Base-by-base conservation (phyloP, 2,888 invertebrate genomes). In the Nephrotoma flavescens region DNA sequence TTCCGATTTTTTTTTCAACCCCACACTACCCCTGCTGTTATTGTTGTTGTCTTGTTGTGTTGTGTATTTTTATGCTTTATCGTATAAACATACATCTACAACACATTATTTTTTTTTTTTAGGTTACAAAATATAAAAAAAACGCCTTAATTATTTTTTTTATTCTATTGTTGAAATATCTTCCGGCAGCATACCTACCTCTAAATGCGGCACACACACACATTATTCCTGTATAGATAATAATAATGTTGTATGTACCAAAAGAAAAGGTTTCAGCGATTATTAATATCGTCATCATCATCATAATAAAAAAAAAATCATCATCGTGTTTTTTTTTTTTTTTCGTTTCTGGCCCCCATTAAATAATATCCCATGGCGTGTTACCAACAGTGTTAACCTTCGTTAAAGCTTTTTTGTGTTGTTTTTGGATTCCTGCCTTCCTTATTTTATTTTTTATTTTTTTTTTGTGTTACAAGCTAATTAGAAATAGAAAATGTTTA, bases 341-440 rank as follows among this genome's bases (percentile, higher is more conserved):
- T 19, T 71, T 71, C 15, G 31, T 31, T 47, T 83, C n/a, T 15
- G 84, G n/a, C 84, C 84, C 84, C 84, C 84, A 84, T 84, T 84
- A 84, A 42, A 84, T 84, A 84, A 84, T 84, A 84, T 84, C 84
- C 84, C 84, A 84, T 84, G 84, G 84, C 42, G 84, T 42, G 84
- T 15, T 84, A 41, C 84, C 84, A 84, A 84, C 84, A 42, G 84
- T 42, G 84, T 84, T 42, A 84, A 84, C 84, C 84, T 84, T 84
- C 84, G 84, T 84, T 84, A 84, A 84, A 84, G 84, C 83, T 12
- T 83, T 52, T 57, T 57, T 57, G 31, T 57, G 15, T 12, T 47
- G 47, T 47, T 47, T 52, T 52, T 7, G 52, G 19, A 71, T 71
- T 71, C 71, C 71, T 71, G 71, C 31, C 31, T 71, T 9, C n/a